Conservation (phyloP, 2,797 vertebrate genomes). For the Crocidura indochinensis region DNA sequence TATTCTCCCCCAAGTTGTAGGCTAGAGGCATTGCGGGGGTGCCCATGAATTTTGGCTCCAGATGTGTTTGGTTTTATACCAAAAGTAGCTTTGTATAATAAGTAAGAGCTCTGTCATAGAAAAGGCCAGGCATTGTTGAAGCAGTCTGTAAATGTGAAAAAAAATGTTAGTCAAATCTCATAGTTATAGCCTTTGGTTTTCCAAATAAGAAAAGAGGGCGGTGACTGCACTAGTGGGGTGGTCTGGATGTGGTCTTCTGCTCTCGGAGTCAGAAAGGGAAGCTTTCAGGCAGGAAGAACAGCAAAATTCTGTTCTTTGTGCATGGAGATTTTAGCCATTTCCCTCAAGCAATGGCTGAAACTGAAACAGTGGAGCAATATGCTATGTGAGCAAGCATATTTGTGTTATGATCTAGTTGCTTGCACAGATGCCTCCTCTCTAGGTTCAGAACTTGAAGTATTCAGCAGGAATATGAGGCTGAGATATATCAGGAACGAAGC, state of each 20-base stretch:
- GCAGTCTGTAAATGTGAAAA: not conserved
- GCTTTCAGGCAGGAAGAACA: not conserved
- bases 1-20: conserved; percentile 31
- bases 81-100: not conserved
- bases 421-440: too few relatives aligned
- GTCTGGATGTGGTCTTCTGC: not conserved
- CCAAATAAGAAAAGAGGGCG: not conserved
- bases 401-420: not conserved
- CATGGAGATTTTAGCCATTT: not conserved
- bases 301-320: not conserved
- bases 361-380: fast-evolving
- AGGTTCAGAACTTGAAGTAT: too few relatives aligned
- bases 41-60: conserved; percentile 22
- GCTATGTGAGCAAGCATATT: too few relatives aligned
- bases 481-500: not conserved
- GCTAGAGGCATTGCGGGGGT: not conserved
- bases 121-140: not conserved
- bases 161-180: not conserved
- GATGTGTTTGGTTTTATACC: not conserved
- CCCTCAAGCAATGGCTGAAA: fast-evolving
- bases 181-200: not conserved
- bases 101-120: not conserved
- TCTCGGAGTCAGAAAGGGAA: not conserved
- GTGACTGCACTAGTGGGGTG: not conserved
- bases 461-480: not conserved